Conservation (phyloP, 2,113 vertebrate genomes). For the Bucco capensis region DNA sequence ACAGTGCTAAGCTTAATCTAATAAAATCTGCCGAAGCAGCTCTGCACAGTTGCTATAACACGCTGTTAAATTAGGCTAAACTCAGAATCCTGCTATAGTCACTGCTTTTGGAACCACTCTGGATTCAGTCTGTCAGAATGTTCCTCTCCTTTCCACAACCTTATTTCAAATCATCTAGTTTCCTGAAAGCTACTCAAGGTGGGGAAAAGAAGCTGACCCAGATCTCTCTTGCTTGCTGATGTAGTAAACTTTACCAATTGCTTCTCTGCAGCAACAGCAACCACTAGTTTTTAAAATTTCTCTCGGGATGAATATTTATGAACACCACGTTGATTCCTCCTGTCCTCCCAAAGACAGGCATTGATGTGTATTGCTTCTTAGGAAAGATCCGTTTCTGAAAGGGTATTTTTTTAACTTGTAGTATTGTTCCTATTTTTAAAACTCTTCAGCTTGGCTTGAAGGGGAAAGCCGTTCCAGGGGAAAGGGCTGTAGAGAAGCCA, state of each 20-base stretch:
- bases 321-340: not conserved
- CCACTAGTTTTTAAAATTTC: not conserved
- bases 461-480: not conserved
- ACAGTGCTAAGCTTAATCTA: slow-evolving; percentile 54
- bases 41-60: slow-evolving; percentile 61
- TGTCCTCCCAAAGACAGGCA: not conserved
- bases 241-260: slow-evolving; percentile 23
- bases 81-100: slow-evolving; percentile 58
- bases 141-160: slow-evolving; percentile 51
- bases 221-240: slow-evolving; percentile 37
- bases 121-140: slow-evolving; percentile 64
- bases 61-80: slow-evolving; percentile 64
- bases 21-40: slow-evolving; percentile 54
- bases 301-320: slow-evolving; percentile 16
- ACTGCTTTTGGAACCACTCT: slow-evolving; percentile 56
- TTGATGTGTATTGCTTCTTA: slow-evolving; percentile 5
- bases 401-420: not conserved
- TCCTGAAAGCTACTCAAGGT: slow-evolving; percentile 8
- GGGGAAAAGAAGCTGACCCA: slow-evolving; percentile 33
- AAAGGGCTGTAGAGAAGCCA: not conserved
- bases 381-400: not conserved
- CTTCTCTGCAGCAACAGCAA: slow-evolving; percentile 22
- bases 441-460: not conserved
- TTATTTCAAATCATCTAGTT: slow-evolving; percentile 63
- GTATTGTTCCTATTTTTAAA: not conserved